A percentile compares a stretch with the other conserved stretches of the same genome.
Conservation (phyloP, 2,888 invertebrate genomes). For the Macaria notata region DNA sequence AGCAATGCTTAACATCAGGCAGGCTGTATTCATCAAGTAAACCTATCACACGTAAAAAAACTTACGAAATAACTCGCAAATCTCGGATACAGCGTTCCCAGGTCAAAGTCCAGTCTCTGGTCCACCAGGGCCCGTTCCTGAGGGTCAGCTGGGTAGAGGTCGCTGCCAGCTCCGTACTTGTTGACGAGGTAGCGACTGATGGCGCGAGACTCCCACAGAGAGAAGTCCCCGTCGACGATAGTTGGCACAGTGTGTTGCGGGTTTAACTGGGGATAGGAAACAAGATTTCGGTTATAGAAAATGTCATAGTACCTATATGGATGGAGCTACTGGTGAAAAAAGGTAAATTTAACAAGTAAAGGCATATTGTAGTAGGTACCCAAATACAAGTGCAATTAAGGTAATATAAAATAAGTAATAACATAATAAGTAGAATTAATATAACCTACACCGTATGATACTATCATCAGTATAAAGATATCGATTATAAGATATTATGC, state of each 20-base stretch:
- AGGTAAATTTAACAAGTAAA: too few relatives aligned
- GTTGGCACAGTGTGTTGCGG: conserved; percentile 93
- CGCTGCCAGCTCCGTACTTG: conserved; percentile 87
- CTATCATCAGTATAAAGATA: too few relatives aligned
- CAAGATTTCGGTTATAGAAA: too few relatives aligned
- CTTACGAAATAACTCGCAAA: conserved; percentile 86
- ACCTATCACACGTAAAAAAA: not conserved
- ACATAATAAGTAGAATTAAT: too few relatives aligned
- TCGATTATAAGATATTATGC: too few relatives aligned
- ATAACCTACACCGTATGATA: too few relatives aligned
- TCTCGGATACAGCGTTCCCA: conserved; percentile 86
- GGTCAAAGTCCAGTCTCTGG: conserved; percentile 89
- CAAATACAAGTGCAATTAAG: too few relatives aligned
- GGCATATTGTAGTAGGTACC: too few relatives aligned
- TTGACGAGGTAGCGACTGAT: conserved; percentile 89
- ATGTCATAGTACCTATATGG: too few relatives aligned
- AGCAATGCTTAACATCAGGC: not conserved
- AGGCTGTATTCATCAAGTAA: too few relatives aligned
- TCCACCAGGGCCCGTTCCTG: conserved; percentile 88
- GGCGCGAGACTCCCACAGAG: conserved; percentile 91
- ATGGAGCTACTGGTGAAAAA: too few relatives aligned
- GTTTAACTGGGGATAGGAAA: conserved; percentile 81
- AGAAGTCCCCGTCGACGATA: conserved; percentile 89
- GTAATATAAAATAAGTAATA: too few relatives aligned
- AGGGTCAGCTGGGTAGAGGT: conserved; percentile 87